Percentiles rank a stretch among this genome's conserved stretches.
phyloP scores from a whole-genome alignment of 2,797 vertebrate species.

The Eospalax fontanierii region DNA sequence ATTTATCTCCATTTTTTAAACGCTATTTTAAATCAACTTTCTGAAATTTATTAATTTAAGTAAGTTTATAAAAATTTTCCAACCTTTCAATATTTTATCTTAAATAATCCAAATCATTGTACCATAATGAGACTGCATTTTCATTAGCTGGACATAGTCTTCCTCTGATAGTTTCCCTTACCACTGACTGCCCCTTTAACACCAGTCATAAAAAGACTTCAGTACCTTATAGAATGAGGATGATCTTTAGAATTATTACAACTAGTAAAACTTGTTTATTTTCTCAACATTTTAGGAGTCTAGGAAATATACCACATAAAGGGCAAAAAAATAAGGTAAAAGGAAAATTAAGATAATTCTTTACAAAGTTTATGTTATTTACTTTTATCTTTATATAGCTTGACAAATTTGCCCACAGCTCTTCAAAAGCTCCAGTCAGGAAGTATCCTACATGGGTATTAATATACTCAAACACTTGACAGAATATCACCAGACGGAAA shows the following conservation, averaged over 20 bases:
- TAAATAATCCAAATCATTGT: background rate
- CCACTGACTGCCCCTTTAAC: background rate
- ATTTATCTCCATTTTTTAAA: background rate
- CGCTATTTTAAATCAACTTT: slow-evolving; percentile 2
- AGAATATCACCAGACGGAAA: background rate
- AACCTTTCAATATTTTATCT: background rate
- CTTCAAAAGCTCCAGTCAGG: background rate
- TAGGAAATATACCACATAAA: background rate
- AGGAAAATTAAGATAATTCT: background rate
- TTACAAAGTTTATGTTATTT: background rate
- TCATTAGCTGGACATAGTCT: background rate
- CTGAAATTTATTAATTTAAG: background rate
- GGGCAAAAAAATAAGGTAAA: background rate
- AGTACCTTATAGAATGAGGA: background rate
- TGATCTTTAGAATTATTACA: background rate
- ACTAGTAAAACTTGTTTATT: background rate
- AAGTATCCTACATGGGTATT: background rate
- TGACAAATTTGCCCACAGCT: background rate
- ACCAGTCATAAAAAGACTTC: too few relatives aligned
- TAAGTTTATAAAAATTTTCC: background rate
- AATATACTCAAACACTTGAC: background rate
- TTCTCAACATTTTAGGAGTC: background rate
- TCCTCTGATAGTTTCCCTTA: background rate
- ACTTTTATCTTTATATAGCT: background rate
- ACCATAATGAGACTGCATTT: background rate